These are phyloP conservation scores for Apeltes quadracus DNA, from an alignment of 2,113 vertebrate genomes.

Conservation along the genomic window DNA sequence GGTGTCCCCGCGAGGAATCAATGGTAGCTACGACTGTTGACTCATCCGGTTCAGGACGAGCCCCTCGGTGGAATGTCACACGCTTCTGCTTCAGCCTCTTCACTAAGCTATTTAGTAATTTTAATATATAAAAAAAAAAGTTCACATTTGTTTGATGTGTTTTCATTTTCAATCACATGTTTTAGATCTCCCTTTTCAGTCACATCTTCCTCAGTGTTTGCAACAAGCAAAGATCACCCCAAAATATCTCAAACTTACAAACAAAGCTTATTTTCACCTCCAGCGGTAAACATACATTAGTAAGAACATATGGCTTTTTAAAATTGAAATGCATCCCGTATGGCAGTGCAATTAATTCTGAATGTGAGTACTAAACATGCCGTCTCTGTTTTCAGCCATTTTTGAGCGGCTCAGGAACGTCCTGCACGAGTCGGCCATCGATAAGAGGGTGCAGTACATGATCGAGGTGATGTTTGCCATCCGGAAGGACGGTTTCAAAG, in stretches of 20 bases:
- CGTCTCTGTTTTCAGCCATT: conserved; percentile 83
- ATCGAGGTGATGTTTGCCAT: conserved; percentile 99
- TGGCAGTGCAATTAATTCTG: background rate
- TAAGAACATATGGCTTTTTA: background rate
- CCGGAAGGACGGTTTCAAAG: conserved; percentile 97
- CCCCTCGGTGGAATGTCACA: background rate
- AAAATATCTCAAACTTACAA: background rate
- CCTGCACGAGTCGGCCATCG: conserved; percentile 96
- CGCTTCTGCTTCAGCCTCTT: no score
- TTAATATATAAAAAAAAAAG: no score
- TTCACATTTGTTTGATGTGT: no score
- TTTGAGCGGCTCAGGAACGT: conserved; percentile 97
- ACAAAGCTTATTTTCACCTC: background rate
- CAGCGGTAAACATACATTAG: background rate
- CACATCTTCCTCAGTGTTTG: background rate
- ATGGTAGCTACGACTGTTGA: conserved; percentile 77
- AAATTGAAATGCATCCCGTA: background rate
- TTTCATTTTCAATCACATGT: background rate
- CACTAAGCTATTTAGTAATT: no score
- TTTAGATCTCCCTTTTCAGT: background rate
- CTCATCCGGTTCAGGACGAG: background rate
- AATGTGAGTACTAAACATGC: background rate
- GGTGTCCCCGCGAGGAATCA: conserved; percentile 94
- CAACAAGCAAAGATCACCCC: background rate
- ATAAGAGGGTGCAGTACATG: conserved; percentile 99